phyloP scores from a whole-genome alignment of 2,113 vertebrate species.

The Fulica atra region DNA sequence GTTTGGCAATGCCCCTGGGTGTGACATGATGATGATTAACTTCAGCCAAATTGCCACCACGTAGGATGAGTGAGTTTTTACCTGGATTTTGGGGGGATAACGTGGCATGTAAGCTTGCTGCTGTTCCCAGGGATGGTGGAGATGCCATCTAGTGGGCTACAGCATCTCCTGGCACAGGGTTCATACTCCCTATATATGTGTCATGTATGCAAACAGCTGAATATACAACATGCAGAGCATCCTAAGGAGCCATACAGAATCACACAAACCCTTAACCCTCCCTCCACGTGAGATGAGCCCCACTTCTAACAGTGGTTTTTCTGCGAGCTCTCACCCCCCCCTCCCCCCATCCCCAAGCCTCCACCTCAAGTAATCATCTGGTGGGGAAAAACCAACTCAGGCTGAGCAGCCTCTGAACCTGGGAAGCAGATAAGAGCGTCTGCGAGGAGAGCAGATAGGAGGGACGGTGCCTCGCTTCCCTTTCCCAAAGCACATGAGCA shows the following conservation, averaged over 20 bases:
- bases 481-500: slow-evolving; percentile 44
- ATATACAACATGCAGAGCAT: accelerated
- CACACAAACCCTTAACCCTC: accelerated
- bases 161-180: not conserved
- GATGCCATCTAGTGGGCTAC: slow-evolving; percentile 23
- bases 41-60: accelerated
- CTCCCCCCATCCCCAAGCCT: not conserved
- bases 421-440: not conserved
- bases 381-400: not conserved
- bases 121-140: not conserved
- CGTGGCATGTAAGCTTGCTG: not conserved
- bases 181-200: accelerated
- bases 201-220: accelerated
- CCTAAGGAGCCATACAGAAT: accelerated
- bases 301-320: accelerated
- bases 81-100: not conserved
- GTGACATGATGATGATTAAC: accelerated
- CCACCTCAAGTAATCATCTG: not conserved
- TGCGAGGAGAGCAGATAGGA: not conserved
- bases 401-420: not conserved
- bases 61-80: accelerated
- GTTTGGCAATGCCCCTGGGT: not conserved
- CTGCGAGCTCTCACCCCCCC: not conserved
- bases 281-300: accelerated
- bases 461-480: not conserved